Conservation (phyloP, 1,140 invertebrate species). For the Choristoneura fumiferana region DNA sequence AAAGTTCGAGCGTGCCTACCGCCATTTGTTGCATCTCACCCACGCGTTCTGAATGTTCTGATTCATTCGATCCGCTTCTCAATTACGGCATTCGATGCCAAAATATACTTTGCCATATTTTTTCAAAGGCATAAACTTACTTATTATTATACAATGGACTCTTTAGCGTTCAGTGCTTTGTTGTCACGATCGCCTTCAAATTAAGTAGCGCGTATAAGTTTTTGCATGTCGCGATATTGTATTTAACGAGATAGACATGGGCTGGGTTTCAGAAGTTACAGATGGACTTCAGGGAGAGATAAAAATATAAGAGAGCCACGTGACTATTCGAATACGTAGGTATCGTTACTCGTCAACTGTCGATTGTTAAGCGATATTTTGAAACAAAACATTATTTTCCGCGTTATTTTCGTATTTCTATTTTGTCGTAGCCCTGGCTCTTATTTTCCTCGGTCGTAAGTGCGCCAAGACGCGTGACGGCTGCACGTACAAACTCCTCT, state of each 20-base stretch:
- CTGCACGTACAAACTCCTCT: slow-evolving; percentile 51
- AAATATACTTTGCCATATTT: slow-evolving; percentile 40
- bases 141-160: neutral
- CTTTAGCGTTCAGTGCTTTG: neutral
- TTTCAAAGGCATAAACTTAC: slow-evolving; percentile 11
- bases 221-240: too few relatives aligned
- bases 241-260: neutral
- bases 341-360: slow-evolving; percentile 20
- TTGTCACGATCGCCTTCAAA: neutral
- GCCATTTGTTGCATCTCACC: slow-evolving; percentile 52
- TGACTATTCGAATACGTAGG: slow-evolving; percentile 10
- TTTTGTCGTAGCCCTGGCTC: slow-evolving; percentile 58
- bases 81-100: slow-evolving; percentile 43
- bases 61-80: slow-evolving; percentile 51
- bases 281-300: neutral
- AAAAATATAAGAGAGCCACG: neutral
- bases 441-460: slow-evolving; percentile 54
- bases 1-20: slow-evolving; percentile 12
- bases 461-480: slow-evolving; percentile 73
- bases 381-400: slow-evolving; percentile 31
- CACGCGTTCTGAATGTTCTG: slow-evolving; percentile 49
- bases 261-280: neutral
- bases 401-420: slow-evolving; percentile 53
- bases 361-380: slow-evolving; percentile 26
- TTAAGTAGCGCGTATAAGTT: too few relatives aligned